Percentiles rank a stretch among this genome's conserved stretches.
Evolutionary conservation across 2,113 vertebrate genomes (phyloP).

Genomic region (Oreochromis aureus): DNA sequence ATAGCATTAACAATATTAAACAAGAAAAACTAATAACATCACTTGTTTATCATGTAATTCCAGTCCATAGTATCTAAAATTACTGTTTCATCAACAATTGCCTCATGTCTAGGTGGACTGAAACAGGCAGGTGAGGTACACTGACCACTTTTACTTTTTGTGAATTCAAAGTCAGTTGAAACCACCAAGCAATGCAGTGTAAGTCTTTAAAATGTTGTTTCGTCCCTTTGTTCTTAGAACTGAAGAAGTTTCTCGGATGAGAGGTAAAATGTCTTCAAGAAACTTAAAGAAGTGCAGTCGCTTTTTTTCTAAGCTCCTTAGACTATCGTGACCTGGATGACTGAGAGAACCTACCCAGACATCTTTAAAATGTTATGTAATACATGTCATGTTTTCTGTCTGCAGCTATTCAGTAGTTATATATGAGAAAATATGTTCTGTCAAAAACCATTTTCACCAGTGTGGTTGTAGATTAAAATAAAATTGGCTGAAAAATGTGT

Average conservation of each 20-base stretch:
- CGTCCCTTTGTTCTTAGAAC: not conserved
- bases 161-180: not conserved
- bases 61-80: not conserved
- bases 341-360: not conserved
- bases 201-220: not conserved
- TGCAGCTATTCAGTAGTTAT: not conserved
- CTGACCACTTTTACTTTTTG: not conserved
- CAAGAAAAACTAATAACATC: not conserved
- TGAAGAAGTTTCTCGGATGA: not conserved
- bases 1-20: not conserved
- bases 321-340: not conserved
- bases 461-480: not conserved
- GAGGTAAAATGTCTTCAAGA: not conserved
- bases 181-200: not conserved
- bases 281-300: not conserved
- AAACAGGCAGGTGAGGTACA: not conserved
- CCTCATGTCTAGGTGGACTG: not conserved
- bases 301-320: not conserved
- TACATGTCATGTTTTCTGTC: not conserved
- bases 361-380: not conserved
- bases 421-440: not conserved
- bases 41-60: not conserved
- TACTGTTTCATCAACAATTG: not conserved
- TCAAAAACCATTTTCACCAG: not conserved
- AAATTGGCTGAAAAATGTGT: not conserved